Percentiles rank a stretch among this genome's conserved stretches.
Evolutionary conservation across 1,140 invertebrate genomes (phyloP).

Genomic region (Ctenoplectra terminalis): DNA sequence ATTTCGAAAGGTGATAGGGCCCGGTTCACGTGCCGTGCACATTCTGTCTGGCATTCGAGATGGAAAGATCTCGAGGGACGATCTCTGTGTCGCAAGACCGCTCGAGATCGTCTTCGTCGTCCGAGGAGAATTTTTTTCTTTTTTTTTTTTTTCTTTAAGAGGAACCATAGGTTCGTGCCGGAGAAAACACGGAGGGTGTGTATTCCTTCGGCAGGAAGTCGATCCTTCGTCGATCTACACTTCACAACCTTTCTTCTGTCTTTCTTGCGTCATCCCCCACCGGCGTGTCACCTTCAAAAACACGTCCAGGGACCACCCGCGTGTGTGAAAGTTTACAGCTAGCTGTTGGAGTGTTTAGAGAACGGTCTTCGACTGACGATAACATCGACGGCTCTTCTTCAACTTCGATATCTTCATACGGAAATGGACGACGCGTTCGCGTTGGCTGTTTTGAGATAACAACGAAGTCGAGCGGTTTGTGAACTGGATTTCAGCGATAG

Average conservation of each 20-base stretch:
- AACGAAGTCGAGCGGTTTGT: too few species aligned
- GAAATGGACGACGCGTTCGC: background rate
- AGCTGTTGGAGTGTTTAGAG: conserved; percentile 17
- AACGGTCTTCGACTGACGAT: background rate
- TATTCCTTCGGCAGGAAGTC: conserved; percentile 51
- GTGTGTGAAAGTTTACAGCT: conserved; percentile 68
- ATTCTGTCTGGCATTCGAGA: conserved; percentile 48
- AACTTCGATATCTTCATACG: background rate
- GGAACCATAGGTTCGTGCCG: conserved; percentile 12
- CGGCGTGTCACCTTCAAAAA: conserved; percentile 44
- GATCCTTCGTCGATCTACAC: conserved; percentile 44
- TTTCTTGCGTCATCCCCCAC: conserved; percentile 10
- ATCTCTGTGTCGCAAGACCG: conserved; percentile 48
- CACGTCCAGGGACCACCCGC: conserved; percentile 62
- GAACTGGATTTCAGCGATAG: too few species aligned
- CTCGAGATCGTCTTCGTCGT: conserved; percentile 26
- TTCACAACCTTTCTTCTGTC: conserved; percentile 21
- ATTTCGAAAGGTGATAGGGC: conserved; percentile 53
- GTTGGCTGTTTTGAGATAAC: background rate
- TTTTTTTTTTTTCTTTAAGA: background rate
- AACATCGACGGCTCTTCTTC: background rate
- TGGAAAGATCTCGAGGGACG: conserved; percentile 36
- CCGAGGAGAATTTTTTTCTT: conserved; percentile 5
- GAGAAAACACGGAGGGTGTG: conserved; percentile 33
- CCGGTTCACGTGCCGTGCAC: conserved; percentile 57